Evolutionary conservation across 2,113 vertebrate genomes (phyloP).

Genomic region (Corythoichthys intestinalis): DNA sequence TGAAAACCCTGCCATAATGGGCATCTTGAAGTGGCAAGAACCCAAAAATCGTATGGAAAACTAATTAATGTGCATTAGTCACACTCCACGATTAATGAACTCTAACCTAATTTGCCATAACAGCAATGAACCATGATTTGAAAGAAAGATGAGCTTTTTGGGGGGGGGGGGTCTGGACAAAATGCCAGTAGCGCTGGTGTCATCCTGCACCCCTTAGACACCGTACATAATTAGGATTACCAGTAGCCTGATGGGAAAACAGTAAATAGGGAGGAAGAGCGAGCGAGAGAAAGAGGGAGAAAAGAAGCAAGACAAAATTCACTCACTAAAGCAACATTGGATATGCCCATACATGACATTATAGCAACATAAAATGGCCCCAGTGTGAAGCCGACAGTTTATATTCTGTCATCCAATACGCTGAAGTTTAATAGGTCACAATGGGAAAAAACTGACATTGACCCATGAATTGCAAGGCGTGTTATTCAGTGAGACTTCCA

Average conservation of each 20-base stretch:
- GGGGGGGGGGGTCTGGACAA: constrained; percentile 32
- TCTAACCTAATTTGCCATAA: constrained; percentile 37
- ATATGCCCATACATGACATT: not conserved
- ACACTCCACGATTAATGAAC: constrained; percentile 47
- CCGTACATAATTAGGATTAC: constrained; percentile 70
- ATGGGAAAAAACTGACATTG: constrained; percentile 54
- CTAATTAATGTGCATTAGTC: constrained; percentile 31
- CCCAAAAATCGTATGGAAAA: constrained; percentile 22
- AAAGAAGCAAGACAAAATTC: constrained; percentile 13
- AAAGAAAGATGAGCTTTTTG: too few relatives aligned
- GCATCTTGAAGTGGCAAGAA: not conserved
- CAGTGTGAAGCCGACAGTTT: too few relatives aligned
- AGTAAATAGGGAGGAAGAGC: constrained; percentile 1
- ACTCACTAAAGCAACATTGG: constrained; percentile 11
- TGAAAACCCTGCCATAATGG: not conserved
- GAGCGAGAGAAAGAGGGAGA: constrained; percentile 4
- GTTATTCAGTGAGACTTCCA: constrained; percentile 48
- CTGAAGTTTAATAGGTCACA: not conserved
- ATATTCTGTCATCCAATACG: not conserved
- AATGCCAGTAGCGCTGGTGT: constrained; percentile 54
- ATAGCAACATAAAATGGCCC: too few relatives aligned
- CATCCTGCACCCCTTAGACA: constrained; percentile 56
- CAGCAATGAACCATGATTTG: constrained; percentile 43
- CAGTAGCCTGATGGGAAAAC: constrained; percentile 45
- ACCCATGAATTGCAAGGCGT: constrained; percentile 73